A percentile compares a stretch with the other conserved stretches of the same genome.
phyloP scores from a whole-genome alignment of 2,888 invertebrate genomes.

The Rhingia rostrata region DNA sequence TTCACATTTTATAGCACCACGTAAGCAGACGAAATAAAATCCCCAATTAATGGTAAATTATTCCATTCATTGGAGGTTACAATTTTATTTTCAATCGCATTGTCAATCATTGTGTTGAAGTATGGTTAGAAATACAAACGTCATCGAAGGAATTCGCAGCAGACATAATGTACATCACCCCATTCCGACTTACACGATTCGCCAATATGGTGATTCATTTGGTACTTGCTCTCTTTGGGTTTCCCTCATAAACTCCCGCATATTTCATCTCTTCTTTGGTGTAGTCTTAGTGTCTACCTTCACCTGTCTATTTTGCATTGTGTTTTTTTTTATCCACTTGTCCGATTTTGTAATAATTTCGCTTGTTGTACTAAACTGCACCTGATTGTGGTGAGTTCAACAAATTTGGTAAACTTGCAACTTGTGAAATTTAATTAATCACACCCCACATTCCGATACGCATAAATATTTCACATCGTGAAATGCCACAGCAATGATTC shows the following conservation, averaged over 20 bases:
- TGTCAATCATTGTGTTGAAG: slow-evolving; percentile 46
- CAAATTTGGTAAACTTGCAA: slow-evolving; percentile 38
- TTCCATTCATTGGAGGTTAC: slow-evolving; percentile 18
- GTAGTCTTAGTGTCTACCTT: slow-evolving; percentile 37
- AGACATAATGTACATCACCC: slow-evolving; percentile 3
- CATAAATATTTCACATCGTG: background rate
- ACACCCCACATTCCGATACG: background rate
- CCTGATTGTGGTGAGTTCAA: slow-evolving; percentile 53
- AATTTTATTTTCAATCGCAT: slow-evolving; percentile 33
- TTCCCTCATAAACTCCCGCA: slow-evolving; percentile 15
- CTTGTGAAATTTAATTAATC: too few species aligned
- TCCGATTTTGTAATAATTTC: slow-evolving; percentile 49
- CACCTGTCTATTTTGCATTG: slow-evolving; percentile 41
- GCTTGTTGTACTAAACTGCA: slow-evolving; percentile 52
- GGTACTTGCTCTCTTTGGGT: slow-evolving; percentile 35
- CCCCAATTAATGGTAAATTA: slow-evolving; percentile 26
- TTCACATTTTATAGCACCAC: slow-evolving; percentile 1
- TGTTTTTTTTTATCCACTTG: slow-evolving; percentile 42
- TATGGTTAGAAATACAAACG: slow-evolving; percentile 21
- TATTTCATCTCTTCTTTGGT: background rate
- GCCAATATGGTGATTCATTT: slow-evolving; percentile 43
- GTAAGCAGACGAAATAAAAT: background rate
- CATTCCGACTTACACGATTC: background rate
- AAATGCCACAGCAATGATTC: slow-evolving; percentile 30
- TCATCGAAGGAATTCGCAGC: slow-evolving; percentile 35